Evolutionary conservation across 1,140 invertebrate genomes (phyloP).

Genomic region (Oncopodura yosiiana): DNA sequence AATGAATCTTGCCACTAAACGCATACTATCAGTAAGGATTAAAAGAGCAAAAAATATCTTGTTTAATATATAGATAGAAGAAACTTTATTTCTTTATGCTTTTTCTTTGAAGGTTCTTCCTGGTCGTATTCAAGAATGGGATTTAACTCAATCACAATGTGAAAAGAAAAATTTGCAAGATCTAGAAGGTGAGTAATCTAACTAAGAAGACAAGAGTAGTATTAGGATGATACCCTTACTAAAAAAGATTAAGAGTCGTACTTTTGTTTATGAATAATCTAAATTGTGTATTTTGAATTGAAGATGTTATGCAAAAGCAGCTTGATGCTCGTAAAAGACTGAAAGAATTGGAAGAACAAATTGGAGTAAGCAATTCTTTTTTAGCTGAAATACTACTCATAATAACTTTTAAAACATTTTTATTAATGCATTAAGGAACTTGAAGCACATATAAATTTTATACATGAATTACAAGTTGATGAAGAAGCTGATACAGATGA

Average conservation of each 20-base stretch:
- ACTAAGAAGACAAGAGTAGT: too few species aligned
- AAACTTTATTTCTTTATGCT: not conserved
- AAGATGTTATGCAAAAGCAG: conserved; percentile 19
- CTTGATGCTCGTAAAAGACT: conserved; percentile 52
- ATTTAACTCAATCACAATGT: conserved; percentile 72
- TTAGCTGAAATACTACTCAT: too few species aligned
- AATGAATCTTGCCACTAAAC: conserved; percentile 72
- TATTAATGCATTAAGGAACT: conserved; percentile 58
- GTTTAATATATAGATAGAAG: not conserved
- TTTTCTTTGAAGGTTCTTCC: conserved; percentile 57
- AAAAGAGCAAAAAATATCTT: not conserved
- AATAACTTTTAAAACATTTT: too few species aligned
- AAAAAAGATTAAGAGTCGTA: too few species aligned
- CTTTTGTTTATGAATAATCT: too few species aligned
- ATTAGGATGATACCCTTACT: too few species aligned
- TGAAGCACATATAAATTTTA: conserved; percentile 68
- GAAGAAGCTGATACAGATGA: conserved; percentile 54
- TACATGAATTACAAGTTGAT: conserved; percentile 54
- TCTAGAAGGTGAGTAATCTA: too few species aligned
- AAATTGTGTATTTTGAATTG: too few species aligned
- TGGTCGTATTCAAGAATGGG: conserved; percentile 89
- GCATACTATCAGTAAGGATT: conserved; percentile 61
- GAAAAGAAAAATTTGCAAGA: conserved; percentile 49
- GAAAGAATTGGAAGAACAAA: conserved; percentile 65
- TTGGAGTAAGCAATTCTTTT: too few species aligned